Base-by-base conservation (phyloP, 2,797 vertebrate genomes). In the Darevskia nairensis region DNA sequence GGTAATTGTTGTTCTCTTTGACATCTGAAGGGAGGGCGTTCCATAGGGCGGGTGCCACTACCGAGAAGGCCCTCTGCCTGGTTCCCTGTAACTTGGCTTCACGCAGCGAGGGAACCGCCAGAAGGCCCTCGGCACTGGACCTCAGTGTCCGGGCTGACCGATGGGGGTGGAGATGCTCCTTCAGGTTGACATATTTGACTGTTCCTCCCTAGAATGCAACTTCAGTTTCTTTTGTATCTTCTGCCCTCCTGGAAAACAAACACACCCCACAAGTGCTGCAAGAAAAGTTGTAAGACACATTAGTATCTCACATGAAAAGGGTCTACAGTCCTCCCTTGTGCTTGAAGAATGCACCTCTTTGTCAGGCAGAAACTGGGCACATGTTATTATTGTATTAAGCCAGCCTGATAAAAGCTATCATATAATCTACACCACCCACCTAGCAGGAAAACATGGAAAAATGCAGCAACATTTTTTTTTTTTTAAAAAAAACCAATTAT, bases 331-430 rank as follows among this genome's bases (percentile, higher is more conserved):
- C 8, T 41, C 46, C 50, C 15, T 44, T 32, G 3, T 41, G 7
- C 10, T 6, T 0, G 1, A 86, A 82, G 46, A 83, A 80, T 0
- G 8, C 9, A 75, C 19, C n/a, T 86, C 66, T 0, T 0, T 19
- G n/a, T 71, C 87, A 89, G 68, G 91, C 91, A 35, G 71, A 75
- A 87, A 21, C 55, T 27, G 50, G 93, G 41, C 61, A 89, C 87
- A 81, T 81, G 74, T 88, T 87, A 89, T 92, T 82, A 88, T 90
- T 59, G 3, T 71, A 86, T 69, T 77, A 80, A 74, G 82, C 82
- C 92, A 93, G 93, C 88, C 91, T 93, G 85, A 91, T 89, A 94
- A 92, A 95, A 93, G 85, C 23, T 80, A 72, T 72, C 46, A 29
- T 35, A 86, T 29, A 86, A 86, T 39, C 44, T 80, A 90, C 91